phyloP scores from a whole-genome alignment of 2,113 vertebrate genomes.

The Charadrius vociferus region DNA sequence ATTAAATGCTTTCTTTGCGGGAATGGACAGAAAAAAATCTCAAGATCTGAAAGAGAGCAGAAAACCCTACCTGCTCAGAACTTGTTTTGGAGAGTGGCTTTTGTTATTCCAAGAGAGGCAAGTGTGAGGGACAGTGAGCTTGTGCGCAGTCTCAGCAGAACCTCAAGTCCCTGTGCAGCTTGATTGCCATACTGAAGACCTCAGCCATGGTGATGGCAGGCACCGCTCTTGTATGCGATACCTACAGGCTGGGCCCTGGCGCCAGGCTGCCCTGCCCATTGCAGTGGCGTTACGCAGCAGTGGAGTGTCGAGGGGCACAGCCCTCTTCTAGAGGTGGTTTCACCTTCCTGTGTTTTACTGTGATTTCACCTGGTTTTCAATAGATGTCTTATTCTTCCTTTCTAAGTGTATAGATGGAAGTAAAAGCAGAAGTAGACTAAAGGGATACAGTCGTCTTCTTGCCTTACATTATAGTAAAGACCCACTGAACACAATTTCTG shows the following conservation, averaged over 20 bases:
- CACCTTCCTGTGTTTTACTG: background rate
- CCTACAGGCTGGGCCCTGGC: background rate
- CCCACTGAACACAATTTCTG: background rate
- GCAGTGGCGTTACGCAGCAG: background rate
- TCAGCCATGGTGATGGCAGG: background rate
- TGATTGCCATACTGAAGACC: background rate
- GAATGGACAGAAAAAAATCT: background rate
- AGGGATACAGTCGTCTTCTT: background rate
- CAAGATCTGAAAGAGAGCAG: background rate
- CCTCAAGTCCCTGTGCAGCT: background rate
- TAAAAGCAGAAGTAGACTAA: background rate
- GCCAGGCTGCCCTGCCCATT: background rate
- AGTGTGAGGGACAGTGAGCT: background rate
- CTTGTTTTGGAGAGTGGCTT: background rate
- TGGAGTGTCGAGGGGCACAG: background rate
- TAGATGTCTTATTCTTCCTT: background rate
- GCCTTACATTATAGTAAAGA: background rate
- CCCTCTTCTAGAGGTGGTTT: background rate
- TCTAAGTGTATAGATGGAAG: background rate
- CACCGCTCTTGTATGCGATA: background rate
- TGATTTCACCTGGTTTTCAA: background rate
- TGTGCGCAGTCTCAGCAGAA: background rate
- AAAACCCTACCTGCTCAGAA: background rate
- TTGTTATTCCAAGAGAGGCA: background rate
- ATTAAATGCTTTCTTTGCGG: background rate